A percentile compares a stretch with the other conserved stretches of the same genome.
Conservation (phyloP, 2,888 invertebrate genomes). For the Eurois occulta region DNA sequence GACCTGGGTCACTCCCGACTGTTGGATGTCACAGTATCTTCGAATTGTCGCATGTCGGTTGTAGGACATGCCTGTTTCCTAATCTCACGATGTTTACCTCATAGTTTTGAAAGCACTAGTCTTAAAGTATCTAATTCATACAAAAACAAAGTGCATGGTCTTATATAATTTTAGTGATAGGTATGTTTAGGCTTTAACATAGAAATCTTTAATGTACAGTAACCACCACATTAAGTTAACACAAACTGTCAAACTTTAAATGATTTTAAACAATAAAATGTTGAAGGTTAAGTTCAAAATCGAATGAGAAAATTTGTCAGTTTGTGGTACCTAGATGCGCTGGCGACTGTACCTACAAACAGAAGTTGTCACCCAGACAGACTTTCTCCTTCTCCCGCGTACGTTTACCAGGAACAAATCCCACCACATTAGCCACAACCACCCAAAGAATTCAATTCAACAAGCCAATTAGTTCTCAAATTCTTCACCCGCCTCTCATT, state of each 20-base stretch:
- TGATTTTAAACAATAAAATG: too few relatives aligned
- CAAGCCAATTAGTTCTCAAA: slow-evolving; percentile 12
- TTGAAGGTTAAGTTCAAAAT: too few relatives aligned
- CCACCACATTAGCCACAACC: background rate
- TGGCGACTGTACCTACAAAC: background rate
- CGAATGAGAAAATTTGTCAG: too few relatives aligned
- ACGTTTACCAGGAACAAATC: background rate
- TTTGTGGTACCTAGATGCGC: too few relatives aligned
- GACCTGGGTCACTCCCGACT: background rate
- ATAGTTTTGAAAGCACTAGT: background rate
- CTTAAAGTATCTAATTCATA: background rate
- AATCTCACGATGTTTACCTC: too few relatives aligned
- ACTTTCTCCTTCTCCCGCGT: background rate
- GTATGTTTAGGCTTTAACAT: background rate
- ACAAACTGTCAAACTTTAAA: too few relatives aligned
- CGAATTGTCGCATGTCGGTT: background rate
- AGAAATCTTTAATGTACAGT: background rate
- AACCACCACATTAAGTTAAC: too few relatives aligned
- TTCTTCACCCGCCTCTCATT: slow-evolving; percentile 18
- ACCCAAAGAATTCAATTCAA: background rate
- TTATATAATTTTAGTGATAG: background rate
- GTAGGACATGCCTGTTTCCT: background rate
- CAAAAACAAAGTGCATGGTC: background rate
- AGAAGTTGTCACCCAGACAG: background rate
- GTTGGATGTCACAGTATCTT: background rate